Conservation (phyloP, 92 coral and sea anemone genomes). For the Parazoanthus swiftii region DNA sequence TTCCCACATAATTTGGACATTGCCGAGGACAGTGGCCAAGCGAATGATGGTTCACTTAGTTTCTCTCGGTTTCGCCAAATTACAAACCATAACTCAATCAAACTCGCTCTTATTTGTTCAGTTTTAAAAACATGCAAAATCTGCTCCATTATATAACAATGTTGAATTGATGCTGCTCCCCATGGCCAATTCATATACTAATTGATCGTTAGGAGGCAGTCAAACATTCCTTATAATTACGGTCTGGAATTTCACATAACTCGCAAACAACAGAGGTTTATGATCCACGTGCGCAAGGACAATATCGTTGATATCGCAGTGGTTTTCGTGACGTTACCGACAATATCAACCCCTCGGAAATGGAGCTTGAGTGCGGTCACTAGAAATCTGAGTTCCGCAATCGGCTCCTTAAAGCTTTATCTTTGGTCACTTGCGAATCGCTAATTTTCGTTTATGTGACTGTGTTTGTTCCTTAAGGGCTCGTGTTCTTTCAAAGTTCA, state of each 20-base stretch:
- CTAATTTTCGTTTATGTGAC: background rate
- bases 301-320: background rate
- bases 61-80: too few relatives aligned
- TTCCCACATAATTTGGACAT: too few relatives aligned
- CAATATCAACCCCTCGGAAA: background rate
- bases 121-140: too few relatives aligned
- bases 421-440: background rate
- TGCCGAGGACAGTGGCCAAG: too few relatives aligned
- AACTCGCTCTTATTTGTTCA: too few relatives aligned
- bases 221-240: background rate
- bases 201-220: too few relatives aligned
- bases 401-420: background rate
- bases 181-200: too few relatives aligned
- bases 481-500: background rate
- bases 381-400: background rate
- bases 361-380: background rate
- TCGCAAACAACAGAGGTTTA: background rate
- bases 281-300: background rate
- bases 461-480: background rate
- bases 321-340: background rate
- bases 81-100: too few relatives aligned
- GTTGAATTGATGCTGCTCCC: too few relatives aligned
- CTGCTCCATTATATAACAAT: too few relatives aligned
- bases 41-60: too few relatives aligned
- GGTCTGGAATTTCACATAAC: background rate